These are phyloP conservation scores for Oncorhynchus nerka DNA, from an alignment of 2,113 vertebrate genomes.

Conservation along the genomic window DNA sequence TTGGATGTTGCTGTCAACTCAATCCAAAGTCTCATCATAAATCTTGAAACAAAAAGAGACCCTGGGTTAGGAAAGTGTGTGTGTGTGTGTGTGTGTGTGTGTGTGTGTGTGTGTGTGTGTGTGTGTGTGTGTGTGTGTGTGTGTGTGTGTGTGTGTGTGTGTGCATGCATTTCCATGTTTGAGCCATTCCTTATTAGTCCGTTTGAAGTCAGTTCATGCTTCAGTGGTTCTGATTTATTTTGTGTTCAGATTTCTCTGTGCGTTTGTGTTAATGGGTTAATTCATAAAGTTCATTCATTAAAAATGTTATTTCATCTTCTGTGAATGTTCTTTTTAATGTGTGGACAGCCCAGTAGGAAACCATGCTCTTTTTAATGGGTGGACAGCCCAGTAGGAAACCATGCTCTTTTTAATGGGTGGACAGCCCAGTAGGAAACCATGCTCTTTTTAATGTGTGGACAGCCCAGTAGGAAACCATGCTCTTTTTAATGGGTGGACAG, in stretches of 20 bases:
- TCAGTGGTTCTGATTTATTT: constrained; percentile 32
- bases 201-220: constrained; percentile 1
- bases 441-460: too few relatives aligned
- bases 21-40: too few relatives aligned
- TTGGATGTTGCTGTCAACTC: too few relatives aligned
- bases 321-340: constrained; percentile 33
- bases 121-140: neutral
- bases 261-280: constrained; percentile 39
- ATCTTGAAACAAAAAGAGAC: too few relatives aligned
- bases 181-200: constrained; percentile 28
- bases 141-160: neutral
- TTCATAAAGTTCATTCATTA: constrained; percentile 46
- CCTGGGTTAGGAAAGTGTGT: too few relatives aligned
- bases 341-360: too few relatives aligned
- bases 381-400: too few relatives aligned
- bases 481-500: too few relatives aligned
- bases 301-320: constrained; percentile 34
- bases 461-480: too few relatives aligned
- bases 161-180: neutral
- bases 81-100: neutral
- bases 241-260: constrained; percentile 17
- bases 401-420: too few relatives aligned
- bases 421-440: too few relatives aligned
- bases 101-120: neutral
- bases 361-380: too few relatives aligned